These are phyloP conservation scores for Lamellibrachia luymesi DNA, from an alignment of 1,140 invertebrate species.

Conservation along the genomic window DNA sequence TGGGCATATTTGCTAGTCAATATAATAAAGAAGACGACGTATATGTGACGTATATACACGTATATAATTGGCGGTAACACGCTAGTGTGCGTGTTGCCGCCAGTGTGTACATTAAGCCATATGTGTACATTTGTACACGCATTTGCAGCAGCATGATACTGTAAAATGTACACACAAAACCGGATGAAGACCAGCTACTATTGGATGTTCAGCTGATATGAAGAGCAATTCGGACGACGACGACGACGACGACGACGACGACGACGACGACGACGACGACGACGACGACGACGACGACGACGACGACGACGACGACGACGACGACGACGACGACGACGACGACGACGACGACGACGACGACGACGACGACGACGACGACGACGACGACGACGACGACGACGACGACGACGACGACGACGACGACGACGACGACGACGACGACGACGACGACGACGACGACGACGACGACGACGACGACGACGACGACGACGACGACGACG, in stretches of 20 bases:
- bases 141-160: too few relatives aligned
- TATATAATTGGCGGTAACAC: not conserved
- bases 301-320: not conserved
- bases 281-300: conserved; percentile 11
- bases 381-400: conserved; percentile 6
- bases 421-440: not conserved
- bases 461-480: too few relatives aligned
- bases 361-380: conserved; percentile 10
- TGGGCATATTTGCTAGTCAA: too few relatives aligned
- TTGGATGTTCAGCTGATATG: not conserved
- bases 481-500: too few relatives aligned
- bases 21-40: too few relatives aligned
- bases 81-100: not conserved
- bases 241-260: not conserved
- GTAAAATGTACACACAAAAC: too few relatives aligned
- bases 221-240: not conserved
- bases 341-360: conserved; percentile 8
- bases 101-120: not conserved
- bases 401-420: not conserved
- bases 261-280: not conserved
- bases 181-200: not conserved
- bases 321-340: conserved; percentile 4
- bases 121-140: not conserved
- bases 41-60: too few relatives aligned
- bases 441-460: not conserved